A percentile compares a stretch with the other conserved stretches of the same genome.
These are phyloP conservation scores for Theonella swinhoei DNA, from an alignment of 37 sponge, comb jelly and placozoan species.

Conservation along the genomic window DNA sequence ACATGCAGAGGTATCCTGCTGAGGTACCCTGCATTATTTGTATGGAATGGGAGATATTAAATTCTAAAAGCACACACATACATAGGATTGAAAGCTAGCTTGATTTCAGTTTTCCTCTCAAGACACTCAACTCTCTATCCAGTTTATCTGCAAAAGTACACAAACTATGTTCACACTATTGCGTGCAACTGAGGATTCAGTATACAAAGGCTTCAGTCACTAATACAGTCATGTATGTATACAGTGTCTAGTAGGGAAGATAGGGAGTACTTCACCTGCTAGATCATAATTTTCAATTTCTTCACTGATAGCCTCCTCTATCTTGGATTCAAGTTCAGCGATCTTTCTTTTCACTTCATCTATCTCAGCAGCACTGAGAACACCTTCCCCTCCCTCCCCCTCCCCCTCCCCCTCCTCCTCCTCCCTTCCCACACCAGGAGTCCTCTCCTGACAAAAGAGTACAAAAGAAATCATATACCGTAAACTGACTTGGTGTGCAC, in stretches of 20 bases:
- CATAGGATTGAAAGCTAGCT: too few relatives aligned
- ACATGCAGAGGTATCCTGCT: too few relatives aligned
- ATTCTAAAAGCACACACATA: too few relatives aligned
- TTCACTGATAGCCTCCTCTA: constrained; percentile 32
- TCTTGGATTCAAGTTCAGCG: constrained; percentile 25
- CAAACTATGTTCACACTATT: neutral
- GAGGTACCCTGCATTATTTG: too few relatives aligned
- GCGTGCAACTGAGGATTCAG: neutral
- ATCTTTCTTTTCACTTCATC: constrained; percentile 11
- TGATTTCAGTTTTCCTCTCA: neutral
- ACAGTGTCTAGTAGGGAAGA: neutral
- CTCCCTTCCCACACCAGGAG: constrained; percentile 46
- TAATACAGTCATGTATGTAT: too few relatives aligned
- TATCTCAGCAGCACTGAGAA: neutral
- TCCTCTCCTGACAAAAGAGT: constrained; percentile 38
- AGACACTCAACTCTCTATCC: constrained; percentile 18
- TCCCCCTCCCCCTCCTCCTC: neutral
- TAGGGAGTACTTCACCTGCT: constrained; percentile 54
- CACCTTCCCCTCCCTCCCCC: neutral
- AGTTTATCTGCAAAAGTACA: constrained; percentile 26
- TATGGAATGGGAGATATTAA: too few relatives aligned
- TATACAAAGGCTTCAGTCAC: neutral
- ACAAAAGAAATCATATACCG: neutral
- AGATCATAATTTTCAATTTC: constrained; percentile 41
- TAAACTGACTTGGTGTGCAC: too few relatives aligned